Base-by-base conservation (phyloP, 2,888 invertebrate species). In the Sphinx pinastri region DNA sequence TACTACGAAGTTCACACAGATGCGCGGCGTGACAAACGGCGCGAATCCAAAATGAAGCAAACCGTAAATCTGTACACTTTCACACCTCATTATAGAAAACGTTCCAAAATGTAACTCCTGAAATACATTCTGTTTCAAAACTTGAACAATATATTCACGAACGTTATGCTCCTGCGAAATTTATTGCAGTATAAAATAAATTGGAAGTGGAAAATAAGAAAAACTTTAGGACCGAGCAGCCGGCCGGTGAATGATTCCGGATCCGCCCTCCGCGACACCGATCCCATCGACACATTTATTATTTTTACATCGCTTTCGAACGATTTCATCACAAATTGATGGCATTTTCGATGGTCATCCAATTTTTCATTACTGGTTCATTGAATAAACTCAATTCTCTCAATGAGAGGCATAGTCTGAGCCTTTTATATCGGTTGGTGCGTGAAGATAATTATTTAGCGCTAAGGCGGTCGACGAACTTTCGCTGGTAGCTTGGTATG, bases 231-330 rank as follows among this genome's bases (percentile, higher is more conserved):
- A 68, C 69, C 52, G 68, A 77, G 69, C 70, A 73, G 74, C 71
- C 76, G 74, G 68, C 63, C 75, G 77, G 77, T 81, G 75, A 83
- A 84, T 79, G 80, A 82, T 79, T 82, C 71, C 45, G 63, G 63
- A 59, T 71, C 71, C 71, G 38, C 38, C 54, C 72, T 76, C 73
- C 57, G 19, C 31, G 16, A 49, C 63, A 49, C 63, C 47, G 19
- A 12, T 66, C 47, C 68, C 71, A 70, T 67, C 73, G 70, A 38
- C 55, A 73, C 74, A 74, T 79, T 75, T 75, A 74, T 76, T 75
- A 73, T 73, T 76, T 73, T 78, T 57, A 57, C 55, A 57, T 68
- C 47, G 45, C 14, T 52, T 67, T 47, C 68, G 38, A 68, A 12
- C 31, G 38, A 19, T 68, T 68, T 47, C 19, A 13, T 57, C 47